Base-by-base conservation (phyloP, 2,797 vertebrate genomes). In the Schizothorax lantsangensis region DNA sequence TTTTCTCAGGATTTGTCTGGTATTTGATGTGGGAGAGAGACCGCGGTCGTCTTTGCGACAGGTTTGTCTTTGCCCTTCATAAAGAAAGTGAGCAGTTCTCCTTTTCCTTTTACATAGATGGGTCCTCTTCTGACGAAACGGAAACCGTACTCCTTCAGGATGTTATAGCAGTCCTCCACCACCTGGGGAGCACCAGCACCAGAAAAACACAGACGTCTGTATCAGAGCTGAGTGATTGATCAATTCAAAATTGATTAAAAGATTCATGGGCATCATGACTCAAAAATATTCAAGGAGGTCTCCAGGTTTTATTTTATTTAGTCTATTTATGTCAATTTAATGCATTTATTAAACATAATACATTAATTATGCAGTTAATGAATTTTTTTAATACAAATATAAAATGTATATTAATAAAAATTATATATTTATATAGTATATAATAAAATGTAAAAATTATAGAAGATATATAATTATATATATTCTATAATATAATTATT, bases 101-200 rank as follows among this genome's bases (percentile, higher is more conserved):
- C 98, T 93, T 99, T 99, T 38, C 98, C 98, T 88, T 99, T 99
- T 81, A 99, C 97, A 47, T 93, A 97, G 93, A 99, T 97, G 49
- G 97, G 96, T 15, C 98, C 98, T 84, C 98, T 95, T 66, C 96
- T 94, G 81, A 98, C 95, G 1, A 99, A 98, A 49, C 97, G 97
- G 92, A 99, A 99, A 83, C 97, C 96, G 0, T 97, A 98, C 45
- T 97, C 96, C 86, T 97, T 97, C 71, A 98, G 94, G 90, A 99
- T 96, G 88, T 95, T 88, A 78, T 96, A 97, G 19, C 97, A 98
- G 90, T 98, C 97, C 73, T 99, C 98, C 75, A 99, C 98, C 91
- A 99, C 97, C 98, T 99, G 93, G 5, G 66, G 85, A 23, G 36
- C 66, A 85, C 17, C 5, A 79, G 79, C 59, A 78, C 62, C 83